phyloP scores from a whole-genome alignment of 2,797 vertebrate species.

The Salarias fasciatus region DNA sequence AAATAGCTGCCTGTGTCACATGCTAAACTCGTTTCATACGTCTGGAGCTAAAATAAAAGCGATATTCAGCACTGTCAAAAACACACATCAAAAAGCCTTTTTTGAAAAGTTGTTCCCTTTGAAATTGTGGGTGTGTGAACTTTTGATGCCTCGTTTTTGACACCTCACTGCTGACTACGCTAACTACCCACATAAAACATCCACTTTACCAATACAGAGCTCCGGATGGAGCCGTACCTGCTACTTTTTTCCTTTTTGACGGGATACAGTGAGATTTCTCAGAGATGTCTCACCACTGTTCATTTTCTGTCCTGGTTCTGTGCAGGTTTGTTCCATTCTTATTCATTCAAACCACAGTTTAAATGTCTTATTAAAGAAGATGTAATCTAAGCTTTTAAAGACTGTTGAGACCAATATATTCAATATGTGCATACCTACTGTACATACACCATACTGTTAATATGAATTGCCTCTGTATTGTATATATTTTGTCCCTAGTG shows the following conservation, averaged over 20 bases:
- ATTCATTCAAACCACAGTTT: no score
- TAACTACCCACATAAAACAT: background rate
- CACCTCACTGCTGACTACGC: slow-evolving; percentile 3
- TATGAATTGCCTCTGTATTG: no score
- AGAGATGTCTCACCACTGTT: no score
- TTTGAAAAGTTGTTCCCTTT: slow-evolving; percentile 33
- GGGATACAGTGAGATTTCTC: background rate
- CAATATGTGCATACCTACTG: no score
- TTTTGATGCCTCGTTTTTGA: slow-evolving; percentile 27
- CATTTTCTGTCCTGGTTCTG: no score
- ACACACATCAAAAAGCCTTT: slow-evolving; percentile 7
- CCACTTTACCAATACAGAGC: background rate
- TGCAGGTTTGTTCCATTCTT: no score
- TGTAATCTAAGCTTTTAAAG: no score
- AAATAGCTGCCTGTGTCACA: slow-evolving; percentile 58
- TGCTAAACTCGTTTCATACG: slow-evolving; percentile 37
- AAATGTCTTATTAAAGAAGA: no score
- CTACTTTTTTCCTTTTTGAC: background rate
- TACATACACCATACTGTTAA: no score
- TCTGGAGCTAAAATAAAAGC: slow-evolving; percentile 39
- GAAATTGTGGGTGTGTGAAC: slow-evolving; percentile 15
- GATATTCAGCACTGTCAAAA: slow-evolving; percentile 36
- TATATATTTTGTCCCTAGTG: no score
- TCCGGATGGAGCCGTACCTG: background rate
- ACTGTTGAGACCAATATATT: no score